Evolutionary conservation across 2,113 vertebrate genomes (phyloP).

Genomic region (Cryptomyrus ogoouensis): DNA sequence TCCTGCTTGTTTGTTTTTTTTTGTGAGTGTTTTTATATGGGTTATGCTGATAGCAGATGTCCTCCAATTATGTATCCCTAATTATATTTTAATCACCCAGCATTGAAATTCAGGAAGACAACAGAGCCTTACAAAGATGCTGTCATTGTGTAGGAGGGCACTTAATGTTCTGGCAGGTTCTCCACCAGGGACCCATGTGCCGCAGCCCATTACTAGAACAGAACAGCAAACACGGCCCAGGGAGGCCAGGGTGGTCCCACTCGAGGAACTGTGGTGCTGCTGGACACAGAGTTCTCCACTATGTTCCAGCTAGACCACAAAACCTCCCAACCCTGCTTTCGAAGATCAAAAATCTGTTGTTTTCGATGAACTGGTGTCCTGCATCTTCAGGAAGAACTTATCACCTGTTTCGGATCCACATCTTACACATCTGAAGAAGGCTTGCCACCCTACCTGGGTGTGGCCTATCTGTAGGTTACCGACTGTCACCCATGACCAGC

Average conservation of each 20-base stretch:
- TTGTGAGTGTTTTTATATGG: conserved; percentile 35
- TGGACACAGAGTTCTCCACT: background rate
- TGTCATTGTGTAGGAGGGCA: conserved; percentile 4
- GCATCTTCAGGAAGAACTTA: background rate
- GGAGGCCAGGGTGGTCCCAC: background rate
- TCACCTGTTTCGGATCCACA: background rate
- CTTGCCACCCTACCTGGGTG: background rate
- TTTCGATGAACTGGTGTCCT: background rate
- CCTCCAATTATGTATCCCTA: conserved; percentile 47
- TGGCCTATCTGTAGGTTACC: background rate
- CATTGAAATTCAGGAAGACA: conserved; percentile 46
- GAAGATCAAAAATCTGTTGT: background rate
- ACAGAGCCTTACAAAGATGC: conserved; percentile 37
- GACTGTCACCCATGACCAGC: background rate
- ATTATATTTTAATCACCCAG: conserved; percentile 50
- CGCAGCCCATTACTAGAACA: background rate
- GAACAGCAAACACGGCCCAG: background rate
- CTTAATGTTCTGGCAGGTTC: conserved; percentile 10
- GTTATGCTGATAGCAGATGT: conserved; percentile 49
- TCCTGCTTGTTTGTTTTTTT: conserved; percentile 20
- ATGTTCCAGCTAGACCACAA: background rate
- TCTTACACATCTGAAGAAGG: background rate
- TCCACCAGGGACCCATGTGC: background rate
- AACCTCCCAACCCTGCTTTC: background rate
- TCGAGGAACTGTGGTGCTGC: background rate